phyloP scores from a whole-genome alignment of 2,797 vertebrate genomes.

The Emys orbicularis region DNA sequence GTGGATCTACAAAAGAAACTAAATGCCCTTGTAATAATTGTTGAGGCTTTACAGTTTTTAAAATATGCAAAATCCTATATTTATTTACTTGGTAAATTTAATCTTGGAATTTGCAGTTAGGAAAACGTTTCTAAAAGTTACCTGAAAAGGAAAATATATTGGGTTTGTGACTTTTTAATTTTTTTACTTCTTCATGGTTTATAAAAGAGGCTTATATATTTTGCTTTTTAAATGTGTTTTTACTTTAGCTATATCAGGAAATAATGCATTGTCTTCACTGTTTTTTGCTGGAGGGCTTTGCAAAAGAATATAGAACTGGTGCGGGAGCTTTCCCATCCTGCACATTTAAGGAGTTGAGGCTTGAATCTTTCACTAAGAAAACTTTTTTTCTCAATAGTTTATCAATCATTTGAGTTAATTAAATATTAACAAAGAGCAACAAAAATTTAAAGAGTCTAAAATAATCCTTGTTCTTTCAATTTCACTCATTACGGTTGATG shows the following conservation, averaged over 20 bases:
- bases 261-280: background rate
- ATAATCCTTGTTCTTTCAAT: background rate
- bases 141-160: background rate
- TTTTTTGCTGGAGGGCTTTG: background rate
- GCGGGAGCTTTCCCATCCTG: background rate
- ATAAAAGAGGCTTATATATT: background rate
- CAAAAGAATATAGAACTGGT: background rate
- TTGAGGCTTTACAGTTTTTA: conserved; percentile 2
- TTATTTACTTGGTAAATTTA: conserved; percentile 10
- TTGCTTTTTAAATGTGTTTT: background rate
- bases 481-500: background rate
- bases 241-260: background rate
- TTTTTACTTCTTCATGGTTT: background rate
- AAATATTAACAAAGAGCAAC: background rate
- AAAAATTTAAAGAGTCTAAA: background rate
- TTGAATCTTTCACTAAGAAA: background rate
- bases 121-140: background rate
- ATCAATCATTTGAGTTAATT: background rate
- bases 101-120: background rate
- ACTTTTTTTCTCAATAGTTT: background rate
- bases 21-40: conserved; percentile 6
- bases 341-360: background rate
- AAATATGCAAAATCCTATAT: background rate
- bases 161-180: background rate
- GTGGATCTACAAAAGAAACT: background rate